Evolutionary conservation across 2,113 vertebrate genomes (phyloP).

Genomic region (Urocitellus parryii): DNA sequence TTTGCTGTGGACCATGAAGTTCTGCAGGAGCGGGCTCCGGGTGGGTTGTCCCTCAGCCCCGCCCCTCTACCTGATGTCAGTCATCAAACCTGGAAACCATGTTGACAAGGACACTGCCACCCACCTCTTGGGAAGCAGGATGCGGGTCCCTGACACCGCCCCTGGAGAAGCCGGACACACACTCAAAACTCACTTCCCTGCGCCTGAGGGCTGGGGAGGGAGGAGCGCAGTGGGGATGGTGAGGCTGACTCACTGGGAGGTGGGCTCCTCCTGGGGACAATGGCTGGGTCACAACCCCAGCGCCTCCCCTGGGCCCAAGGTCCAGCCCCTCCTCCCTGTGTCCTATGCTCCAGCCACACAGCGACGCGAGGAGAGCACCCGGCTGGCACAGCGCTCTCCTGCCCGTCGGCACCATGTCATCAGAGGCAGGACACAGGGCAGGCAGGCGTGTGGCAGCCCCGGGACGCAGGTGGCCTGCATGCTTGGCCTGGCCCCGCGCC

Average conservation of each 20-base stretch:
- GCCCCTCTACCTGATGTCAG: not conserved
- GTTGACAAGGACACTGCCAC: not conserved
- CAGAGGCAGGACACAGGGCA: not conserved
- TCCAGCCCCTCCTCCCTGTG: not conserved
- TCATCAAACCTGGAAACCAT: not conserved
- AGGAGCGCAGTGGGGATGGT: not conserved
- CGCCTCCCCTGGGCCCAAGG: fast-evolving
- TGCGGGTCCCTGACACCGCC: not conserved
- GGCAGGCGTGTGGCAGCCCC: fast-evolving
- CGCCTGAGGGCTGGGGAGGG: not conserved
- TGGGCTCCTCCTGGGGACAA: not conserved
- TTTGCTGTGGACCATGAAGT: not conserved
- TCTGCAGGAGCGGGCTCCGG: not conserved
- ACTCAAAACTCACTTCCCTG: not conserved
- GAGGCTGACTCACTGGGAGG: not conserved
- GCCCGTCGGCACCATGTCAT: fast-evolving
- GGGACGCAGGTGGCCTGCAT: not conserved
- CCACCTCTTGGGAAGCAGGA: not conserved
- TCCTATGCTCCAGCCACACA: not conserved
- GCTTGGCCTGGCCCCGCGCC: not conserved
- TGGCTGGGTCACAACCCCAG: fast-evolving
- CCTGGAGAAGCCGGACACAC: not conserved
- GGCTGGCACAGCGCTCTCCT: not conserved
- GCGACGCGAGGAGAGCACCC: not conserved
- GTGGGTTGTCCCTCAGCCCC: too few relatives aligned